phyloP scores from a whole-genome alignment of 2,113 vertebrate genomes.

The Sinocyclocheilus grahami region DNA sequence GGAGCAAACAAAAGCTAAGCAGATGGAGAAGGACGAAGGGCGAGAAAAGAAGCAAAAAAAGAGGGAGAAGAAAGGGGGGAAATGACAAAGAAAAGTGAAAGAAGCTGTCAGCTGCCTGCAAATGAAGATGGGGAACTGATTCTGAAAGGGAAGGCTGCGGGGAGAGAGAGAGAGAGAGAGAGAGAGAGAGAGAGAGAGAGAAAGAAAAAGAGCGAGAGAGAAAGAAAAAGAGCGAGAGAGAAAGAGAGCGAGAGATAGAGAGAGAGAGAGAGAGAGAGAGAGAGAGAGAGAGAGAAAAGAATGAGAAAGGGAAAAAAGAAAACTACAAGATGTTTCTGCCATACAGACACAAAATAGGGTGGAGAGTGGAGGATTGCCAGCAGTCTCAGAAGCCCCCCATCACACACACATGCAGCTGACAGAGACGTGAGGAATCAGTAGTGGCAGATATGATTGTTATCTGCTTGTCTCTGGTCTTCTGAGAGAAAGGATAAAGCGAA shows the following conservation, averaged over 20 bases:
- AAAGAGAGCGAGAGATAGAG: slow-evolving; percentile 65
- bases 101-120: slow-evolving; percentile 95
- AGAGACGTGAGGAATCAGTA: slow-evolving; percentile 77
- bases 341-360: slow-evolving; percentile 74
- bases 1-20: slow-evolving; percentile 99
- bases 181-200: slow-evolving; percentile 59
- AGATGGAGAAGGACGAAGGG: slow-evolving; percentile 91
- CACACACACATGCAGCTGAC: slow-evolving; percentile 42
- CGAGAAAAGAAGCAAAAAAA: slow-evolving; percentile 75
- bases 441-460: slow-evolving; percentile 79
- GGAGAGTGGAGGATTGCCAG: slow-evolving; percentile 61
- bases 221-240: slow-evolving; percentile 41
- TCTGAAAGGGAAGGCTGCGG: slow-evolving; percentile 67
- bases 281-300: slow-evolving; percentile 47
- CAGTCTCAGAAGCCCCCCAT: slow-evolving; percentile 46
- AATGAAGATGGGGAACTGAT: slow-evolving; percentile 83
- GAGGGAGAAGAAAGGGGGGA: slow-evolving; percentile 80
- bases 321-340: slow-evolving; percentile 75
- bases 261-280: slow-evolving; percentile 43
- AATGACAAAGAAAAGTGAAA: slow-evolving; percentile 90
- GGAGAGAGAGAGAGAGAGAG: slow-evolving; percentile 28
- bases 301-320: slow-evolving; percentile 69
- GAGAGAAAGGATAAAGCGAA: slow-evolving; percentile 68
- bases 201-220: too few relatives aligned
- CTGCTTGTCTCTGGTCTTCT: slow-evolving; percentile 65